A percentile compares a stretch with the other conserved stretches of the same genome.
These are phyloP conservation scores for Drosophila sproati DNA, from an alignment of 1,140 invertebrate genomes.

Conservation along the genomic window DNA sequence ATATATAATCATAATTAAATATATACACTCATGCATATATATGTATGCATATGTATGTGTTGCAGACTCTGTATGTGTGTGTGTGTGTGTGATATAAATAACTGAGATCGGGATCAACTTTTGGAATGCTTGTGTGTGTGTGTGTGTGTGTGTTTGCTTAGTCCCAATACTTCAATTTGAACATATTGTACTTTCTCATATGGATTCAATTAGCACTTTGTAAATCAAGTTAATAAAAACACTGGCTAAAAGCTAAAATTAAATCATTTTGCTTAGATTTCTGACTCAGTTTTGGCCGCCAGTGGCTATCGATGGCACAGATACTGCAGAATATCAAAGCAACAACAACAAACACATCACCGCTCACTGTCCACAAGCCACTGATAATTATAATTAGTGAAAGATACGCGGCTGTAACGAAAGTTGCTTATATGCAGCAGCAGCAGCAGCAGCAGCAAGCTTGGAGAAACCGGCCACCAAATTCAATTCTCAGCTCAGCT, in stretches of 20 bases:
- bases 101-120: slow-evolving; percentile 51
- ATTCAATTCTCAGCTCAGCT: slow-evolving; percentile 2
- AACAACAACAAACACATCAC: slow-evolving; percentile 15
- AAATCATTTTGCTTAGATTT: slow-evolving; percentile 32
- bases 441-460: no score
- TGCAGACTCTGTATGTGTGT: slow-evolving; percentile 1
- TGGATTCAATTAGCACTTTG: slow-evolving; percentile 65
- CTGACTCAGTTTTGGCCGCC: slow-evolving; percentile 2
- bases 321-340: slow-evolving; percentile 3
- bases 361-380: background rate
- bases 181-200: slow-evolving; percentile 64
- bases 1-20: slow-evolving; percentile 10
- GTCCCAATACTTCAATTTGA: slow-evolving; percentile 16
- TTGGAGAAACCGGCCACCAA: slow-evolving; percentile 14
- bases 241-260: background rate
- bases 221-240: slow-evolving; percentile 34
- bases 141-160: slow-evolving; percentile 18
- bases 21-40: background rate
- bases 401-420: slow-evolving; percentile 50
- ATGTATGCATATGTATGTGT: background rate
- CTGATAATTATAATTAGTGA: slow-evolving; percentile 73
- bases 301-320: slow-evolving; percentile 25
- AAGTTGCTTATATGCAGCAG: slow-evolving; percentile 36
- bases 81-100: slow-evolving; percentile 30
- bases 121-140: background rate